These are phyloP conservation scores for Melanogrammus aeglefinus DNA, from an alignment of 2,797 vertebrate species.

Conservation along the genomic window DNA sequence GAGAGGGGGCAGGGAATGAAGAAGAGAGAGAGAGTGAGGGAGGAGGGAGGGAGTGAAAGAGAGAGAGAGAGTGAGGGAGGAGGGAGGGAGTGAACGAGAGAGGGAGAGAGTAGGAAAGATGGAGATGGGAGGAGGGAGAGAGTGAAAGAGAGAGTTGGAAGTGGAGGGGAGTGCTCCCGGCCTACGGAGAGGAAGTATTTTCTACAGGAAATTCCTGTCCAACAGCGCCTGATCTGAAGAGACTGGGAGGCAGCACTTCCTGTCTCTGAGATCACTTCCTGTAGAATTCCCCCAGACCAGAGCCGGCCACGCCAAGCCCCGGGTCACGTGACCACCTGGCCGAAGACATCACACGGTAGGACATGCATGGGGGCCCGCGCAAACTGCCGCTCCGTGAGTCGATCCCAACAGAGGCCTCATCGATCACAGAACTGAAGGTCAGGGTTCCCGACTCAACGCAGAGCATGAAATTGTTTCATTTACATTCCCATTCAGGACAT, in stretches of 20 bases:
- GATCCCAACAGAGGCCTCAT: no score
- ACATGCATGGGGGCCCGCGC: background rate
- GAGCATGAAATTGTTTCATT: no score
- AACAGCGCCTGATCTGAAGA: slow-evolving; percentile 43
- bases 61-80: background rate
- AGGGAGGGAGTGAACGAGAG: slow-evolving; percentile 5
- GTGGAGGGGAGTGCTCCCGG: background rate
- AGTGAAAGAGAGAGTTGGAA: slow-evolving; percentile 8
- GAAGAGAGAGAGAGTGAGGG: background rate
- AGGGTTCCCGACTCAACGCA: no score
- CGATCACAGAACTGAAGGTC: no score
- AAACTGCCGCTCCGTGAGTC: no score
- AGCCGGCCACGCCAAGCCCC: slow-evolving; percentile 8
- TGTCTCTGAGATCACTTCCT: slow-evolving; percentile 74
- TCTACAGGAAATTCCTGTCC: slow-evolving; percentile 62
- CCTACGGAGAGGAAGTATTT: slow-evolving; percentile 30
- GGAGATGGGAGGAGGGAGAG: slow-evolving; percentile 9
- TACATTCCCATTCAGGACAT: no score
- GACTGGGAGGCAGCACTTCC: slow-evolving; percentile 58
- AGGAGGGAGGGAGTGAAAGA: background rate
- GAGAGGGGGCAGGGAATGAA: background rate
- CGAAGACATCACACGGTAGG: background rate
- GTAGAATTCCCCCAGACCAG: slow-evolving; percentile 37
- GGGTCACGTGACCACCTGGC: background rate
- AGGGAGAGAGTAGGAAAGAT: slow-evolving; percentile 5